Evolutionary conservation across 2,797 vertebrate species (phyloP).

Genomic region (Xyrichtys novacula): DNA sequence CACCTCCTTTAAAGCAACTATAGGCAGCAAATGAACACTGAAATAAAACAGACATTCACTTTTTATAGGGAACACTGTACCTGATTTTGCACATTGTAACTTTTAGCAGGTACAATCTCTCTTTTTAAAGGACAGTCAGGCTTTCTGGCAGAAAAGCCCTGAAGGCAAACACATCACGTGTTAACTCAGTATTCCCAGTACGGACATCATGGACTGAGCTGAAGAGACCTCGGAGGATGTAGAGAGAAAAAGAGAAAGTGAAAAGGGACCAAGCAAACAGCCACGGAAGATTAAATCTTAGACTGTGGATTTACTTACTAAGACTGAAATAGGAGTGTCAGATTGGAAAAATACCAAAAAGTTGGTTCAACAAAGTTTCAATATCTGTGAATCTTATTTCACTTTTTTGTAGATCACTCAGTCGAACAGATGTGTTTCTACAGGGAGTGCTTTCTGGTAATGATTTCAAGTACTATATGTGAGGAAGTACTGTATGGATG

Average conservation of each 20-base stretch:
- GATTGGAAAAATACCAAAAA: neutral
- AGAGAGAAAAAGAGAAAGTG: neutral
- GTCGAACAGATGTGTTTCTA: neutral
- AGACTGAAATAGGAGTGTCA: neutral
- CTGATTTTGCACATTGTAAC: neutral
- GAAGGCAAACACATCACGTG: neutral
- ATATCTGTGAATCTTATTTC: neutral
- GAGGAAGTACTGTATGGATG: neutral
- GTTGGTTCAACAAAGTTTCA: neutral
- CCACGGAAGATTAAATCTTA: neutral
- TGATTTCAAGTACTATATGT: neutral
- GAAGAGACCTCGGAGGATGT: neutral
- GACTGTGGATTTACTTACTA: neutral
- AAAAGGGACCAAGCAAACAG: neutral
- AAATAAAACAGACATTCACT: neutral
- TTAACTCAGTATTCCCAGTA: neutral
- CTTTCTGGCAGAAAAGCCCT: neutral
- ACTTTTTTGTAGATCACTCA: neutral
- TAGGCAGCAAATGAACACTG: neutral
- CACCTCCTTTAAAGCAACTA: neutral
- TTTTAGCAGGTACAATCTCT: neutral
- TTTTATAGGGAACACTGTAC: neutral
- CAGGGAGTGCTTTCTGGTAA: slow-evolving; percentile 15
- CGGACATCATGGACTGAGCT: neutral
- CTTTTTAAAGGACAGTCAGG: neutral